Evolutionary conservation across 2,113 vertebrate genomes (phyloP).

Genomic region (Hypocryptadius cinnamomeus): DNA sequence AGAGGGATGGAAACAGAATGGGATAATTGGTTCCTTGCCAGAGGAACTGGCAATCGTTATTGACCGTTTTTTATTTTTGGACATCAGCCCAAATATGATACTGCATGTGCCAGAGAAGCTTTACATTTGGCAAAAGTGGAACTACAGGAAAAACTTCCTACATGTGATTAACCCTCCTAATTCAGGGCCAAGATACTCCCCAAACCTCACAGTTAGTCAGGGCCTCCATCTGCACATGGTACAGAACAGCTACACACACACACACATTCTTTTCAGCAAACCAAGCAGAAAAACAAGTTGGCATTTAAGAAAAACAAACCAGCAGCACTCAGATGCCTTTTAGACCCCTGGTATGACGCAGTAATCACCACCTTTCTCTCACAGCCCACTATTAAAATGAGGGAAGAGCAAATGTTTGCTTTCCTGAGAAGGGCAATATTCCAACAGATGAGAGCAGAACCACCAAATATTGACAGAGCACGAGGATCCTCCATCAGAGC

Average conservation of each 20-base stretch:
- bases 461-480: constrained; percentile 16
- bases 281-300: constrained; percentile 2
- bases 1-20: constrained; percentile 6
- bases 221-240: neutral
- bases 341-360: neutral
- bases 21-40: constrained; percentile 18
- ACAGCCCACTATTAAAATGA: neutral
- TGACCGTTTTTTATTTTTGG: constrained; percentile 3
- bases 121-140: neutral
- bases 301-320: neutral
- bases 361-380: neutral
- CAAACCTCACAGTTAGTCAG: neutral
- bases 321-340: neutral
- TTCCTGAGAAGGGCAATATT: neutral
- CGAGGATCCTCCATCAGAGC: neutral
- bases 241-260: neutral
- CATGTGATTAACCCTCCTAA: neutral
- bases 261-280: neutral
- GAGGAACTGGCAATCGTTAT: neutral
- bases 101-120: neutral
- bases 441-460: neutral
- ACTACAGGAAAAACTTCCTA: neutral
- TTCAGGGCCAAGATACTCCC: neutral
- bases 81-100: neutral
- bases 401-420: constrained; percentile 41